A percentile compares a stretch with the other conserved stretches of the same genome.
phyloP scores from a whole-genome alignment of 2,888 invertebrate species.

The Trachelus troglodyta region DNA sequence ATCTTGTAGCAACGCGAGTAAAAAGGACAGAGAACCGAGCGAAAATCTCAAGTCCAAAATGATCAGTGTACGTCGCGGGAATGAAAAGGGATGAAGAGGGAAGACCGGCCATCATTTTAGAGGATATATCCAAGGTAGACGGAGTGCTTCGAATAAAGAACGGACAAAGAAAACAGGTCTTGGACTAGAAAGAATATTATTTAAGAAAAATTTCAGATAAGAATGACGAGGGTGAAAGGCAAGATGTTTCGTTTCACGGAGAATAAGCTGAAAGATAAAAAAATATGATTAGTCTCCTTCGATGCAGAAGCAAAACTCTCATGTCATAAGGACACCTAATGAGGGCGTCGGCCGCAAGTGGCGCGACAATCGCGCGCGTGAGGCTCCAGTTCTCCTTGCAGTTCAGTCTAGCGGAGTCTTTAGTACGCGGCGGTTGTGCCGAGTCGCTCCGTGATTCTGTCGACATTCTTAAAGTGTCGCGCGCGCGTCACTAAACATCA shows the following conservation, averaged over 20 bases:
- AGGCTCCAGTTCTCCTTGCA: slow-evolving; percentile 40
- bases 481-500: slow-evolving; percentile 1
- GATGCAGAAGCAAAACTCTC: neutral
- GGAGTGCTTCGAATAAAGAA: neutral
- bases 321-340: neutral
- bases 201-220: neutral
- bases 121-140: neutral
- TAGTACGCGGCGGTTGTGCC: slow-evolving; percentile 40
- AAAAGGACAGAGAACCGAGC: neutral
- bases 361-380: slow-evolving; percentile 50
- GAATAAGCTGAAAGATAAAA: neutral
- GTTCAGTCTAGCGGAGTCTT: slow-evolving; percentile 57
- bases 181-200: neutral
- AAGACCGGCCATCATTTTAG: neutral
- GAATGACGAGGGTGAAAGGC: neutral
- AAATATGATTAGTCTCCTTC: neutral
- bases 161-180: neutral
- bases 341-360: slow-evolving; percentile 36
- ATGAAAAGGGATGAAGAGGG: neutral
- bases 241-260: neutral
- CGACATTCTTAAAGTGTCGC: neutral
- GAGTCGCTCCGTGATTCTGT: neutral
- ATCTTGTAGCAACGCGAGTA: neutral
- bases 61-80: neutral
- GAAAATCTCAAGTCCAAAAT: neutral